These are phyloP conservation scores for Coelinius sp. DNA, from an alignment of 2,888 invertebrate species.

Conservation along the genomic window DNA sequence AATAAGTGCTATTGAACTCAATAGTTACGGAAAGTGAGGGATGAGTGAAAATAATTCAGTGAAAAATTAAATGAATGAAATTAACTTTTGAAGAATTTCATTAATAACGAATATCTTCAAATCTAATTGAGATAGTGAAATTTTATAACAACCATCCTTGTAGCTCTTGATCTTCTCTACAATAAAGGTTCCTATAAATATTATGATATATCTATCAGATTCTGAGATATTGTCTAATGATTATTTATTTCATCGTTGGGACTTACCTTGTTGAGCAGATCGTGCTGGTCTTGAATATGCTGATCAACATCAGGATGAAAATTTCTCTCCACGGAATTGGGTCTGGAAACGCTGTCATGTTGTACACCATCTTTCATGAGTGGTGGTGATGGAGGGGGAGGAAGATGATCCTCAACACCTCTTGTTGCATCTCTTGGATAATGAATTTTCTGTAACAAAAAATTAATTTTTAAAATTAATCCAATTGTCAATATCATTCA, in stretches of 20 bases:
- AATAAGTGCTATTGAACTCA: neutral
- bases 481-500: neutral
- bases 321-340: conserved; percentile 71
- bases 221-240: too few relatives aligned
- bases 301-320: conserved; percentile 60
- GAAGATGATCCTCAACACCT: conserved; percentile 72
- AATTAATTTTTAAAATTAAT: conserved; percentile 34
- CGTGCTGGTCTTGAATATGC: conserved; percentile 58
- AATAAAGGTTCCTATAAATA: too few relatives aligned
- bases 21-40: neutral
- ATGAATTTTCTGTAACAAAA: conserved; percentile 71
- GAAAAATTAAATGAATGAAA: too few relatives aligned
- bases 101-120: too few relatives aligned
- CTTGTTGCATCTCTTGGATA: conserved; percentile 69
- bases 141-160: too few relatives aligned
- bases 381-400: conserved; percentile 73
- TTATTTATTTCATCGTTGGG: too few relatives aligned
- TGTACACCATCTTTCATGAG: conserved; percentile 64
- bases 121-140: too few relatives aligned
- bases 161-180: too few relatives aligned
- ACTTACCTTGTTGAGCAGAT: conserved; percentile 64
- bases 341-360: conserved; percentile 67
- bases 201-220: too few relatives aligned
- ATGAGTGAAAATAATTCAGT: neutral
- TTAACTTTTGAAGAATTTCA: too few relatives aligned